A percentile compares a stretch with the other conserved stretches of the same genome.
Evolutionary conservation across 2,888 invertebrate species (phyloP).

Genomic region (Sphinx pinastri): DNA sequence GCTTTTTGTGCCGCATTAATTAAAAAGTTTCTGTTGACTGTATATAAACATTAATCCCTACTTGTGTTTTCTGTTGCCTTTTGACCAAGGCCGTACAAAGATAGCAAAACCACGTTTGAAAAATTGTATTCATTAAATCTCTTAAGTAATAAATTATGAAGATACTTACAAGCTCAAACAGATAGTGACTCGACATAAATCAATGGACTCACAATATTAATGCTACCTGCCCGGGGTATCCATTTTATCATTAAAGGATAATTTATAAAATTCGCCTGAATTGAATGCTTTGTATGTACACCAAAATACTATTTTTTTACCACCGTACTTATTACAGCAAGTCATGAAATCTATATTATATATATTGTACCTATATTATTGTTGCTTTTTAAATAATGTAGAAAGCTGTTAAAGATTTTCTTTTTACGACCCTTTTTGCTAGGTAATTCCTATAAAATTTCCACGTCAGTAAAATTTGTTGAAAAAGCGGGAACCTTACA

Average conservation of each 20-base stretch:
- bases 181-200: conserved; percentile 40
- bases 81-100: background rate
- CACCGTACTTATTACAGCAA: background rate
- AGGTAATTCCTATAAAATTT: too few species aligned
- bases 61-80: background rate
- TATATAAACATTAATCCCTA: background rate
- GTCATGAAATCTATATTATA: too few species aligned
- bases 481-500: too few species aligned
- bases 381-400: too few species aligned
- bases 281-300: background rate
- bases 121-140: background rate
- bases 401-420: too few species aligned
- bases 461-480: too few species aligned
- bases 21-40: background rate
- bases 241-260: conserved; percentile 8
- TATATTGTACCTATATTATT: too few species aligned
- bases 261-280: conserved; percentile 2
- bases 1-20: background rate
- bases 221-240: conserved; percentile 34
- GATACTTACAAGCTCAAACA: background rate
- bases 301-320: background rate
- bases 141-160: conserved; percentile 10
- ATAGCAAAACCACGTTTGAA: background rate
- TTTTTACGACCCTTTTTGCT: too few species aligned
- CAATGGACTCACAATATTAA: conserved; percentile 46